phyloP scores from a whole-genome alignment of 2,113 vertebrate genomes.

The Etia nguti region DNA sequence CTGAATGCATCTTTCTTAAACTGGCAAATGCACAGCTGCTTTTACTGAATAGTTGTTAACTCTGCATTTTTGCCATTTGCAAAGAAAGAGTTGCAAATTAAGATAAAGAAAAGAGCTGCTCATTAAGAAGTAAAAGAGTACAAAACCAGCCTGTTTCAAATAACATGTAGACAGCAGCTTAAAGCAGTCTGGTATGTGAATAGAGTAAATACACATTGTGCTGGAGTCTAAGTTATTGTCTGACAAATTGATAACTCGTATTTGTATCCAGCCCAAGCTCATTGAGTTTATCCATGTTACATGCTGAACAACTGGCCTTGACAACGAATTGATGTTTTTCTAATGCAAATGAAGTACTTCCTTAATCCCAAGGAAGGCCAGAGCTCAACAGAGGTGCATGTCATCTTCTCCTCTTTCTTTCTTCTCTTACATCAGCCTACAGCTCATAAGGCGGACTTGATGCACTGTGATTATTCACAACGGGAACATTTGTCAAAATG shows the following conservation, averaged over 20 bases:
- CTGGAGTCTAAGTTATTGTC: background rate
- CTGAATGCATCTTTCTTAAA: background rate
- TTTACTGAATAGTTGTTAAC: background rate
- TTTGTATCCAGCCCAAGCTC: background rate
- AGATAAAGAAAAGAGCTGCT: background rate
- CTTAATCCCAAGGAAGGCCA: background rate
- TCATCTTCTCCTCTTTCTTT: background rate
- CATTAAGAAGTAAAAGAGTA: background rate
- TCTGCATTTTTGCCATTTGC: background rate
- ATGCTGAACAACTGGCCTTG: background rate
- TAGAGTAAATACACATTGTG: background rate
- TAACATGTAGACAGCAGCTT: background rate
- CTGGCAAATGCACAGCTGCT: too few species aligned
- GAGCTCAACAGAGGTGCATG: background rate
- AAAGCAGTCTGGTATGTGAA: background rate
- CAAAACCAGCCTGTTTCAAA: background rate
- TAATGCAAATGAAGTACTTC: background rate
- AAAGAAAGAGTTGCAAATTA: background rate
- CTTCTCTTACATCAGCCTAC: slow-evolving; percentile 1
- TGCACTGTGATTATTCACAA: slow-evolving; percentile 11
- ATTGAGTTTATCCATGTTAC: background rate
- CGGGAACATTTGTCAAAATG: slow-evolving; percentile 45
- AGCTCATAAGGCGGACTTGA: slow-evolving; percentile 1
- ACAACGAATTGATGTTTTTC: background rate
- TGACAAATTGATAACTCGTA: background rate